Conservation (phyloP, 1,140 invertebrate genomes). For the Drosophila bocki region DNA sequence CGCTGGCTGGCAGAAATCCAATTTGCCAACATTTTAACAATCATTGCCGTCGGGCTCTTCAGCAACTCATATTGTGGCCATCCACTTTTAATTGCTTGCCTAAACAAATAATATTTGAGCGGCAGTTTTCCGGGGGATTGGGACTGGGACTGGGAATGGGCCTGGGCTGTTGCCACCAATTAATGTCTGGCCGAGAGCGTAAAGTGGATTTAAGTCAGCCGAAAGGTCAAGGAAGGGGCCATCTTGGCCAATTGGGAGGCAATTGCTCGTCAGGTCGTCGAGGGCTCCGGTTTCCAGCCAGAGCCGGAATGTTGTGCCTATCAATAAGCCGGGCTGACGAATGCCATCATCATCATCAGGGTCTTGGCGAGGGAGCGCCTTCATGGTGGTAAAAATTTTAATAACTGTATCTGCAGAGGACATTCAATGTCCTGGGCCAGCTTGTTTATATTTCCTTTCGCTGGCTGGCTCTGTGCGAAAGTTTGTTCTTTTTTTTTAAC, state of each 20-base stretch:
- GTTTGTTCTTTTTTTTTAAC: slow-evolving; percentile 45
- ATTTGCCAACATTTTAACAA: slow-evolving; percentile 81
- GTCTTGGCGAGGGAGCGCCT: background rate
- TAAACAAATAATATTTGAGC: slow-evolving; percentile 79
- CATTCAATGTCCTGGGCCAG: slow-evolving; percentile 54
- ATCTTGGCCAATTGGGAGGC: slow-evolving; percentile 53
- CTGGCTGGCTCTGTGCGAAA: slow-evolving; percentile 23
- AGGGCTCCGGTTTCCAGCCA: background rate
- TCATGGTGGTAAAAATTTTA: slow-evolving; percentile 45
- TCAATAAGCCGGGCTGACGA: slow-evolving; percentile 59
- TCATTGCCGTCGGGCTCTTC: slow-evolving; percentile 66
- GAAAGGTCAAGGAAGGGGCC: slow-evolving; percentile 41
- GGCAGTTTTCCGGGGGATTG: slow-evolving; percentile 56
- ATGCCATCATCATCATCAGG: slow-evolving; percentile 54
- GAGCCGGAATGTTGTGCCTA: slow-evolving; percentile 58
- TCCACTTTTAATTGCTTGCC: slow-evolving; percentile 76
- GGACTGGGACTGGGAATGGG: background rate
- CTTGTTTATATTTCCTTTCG: slow-evolving; percentile 62
- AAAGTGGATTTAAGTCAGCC: slow-evolving; percentile 54
- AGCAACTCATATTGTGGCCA: slow-evolving; percentile 58
- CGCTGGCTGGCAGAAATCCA: slow-evolving; percentile 64
- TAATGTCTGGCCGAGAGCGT: slow-evolving; percentile 49
- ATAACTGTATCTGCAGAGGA: slow-evolving; percentile 56
- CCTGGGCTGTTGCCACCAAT: slow-evolving; percentile 49
- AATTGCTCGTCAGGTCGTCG: slow-evolving; percentile 59